Evolutionary conservation across 2,113 vertebrate genomes (phyloP).

Genomic region (Anarhynchus alexandrinus): DNA sequence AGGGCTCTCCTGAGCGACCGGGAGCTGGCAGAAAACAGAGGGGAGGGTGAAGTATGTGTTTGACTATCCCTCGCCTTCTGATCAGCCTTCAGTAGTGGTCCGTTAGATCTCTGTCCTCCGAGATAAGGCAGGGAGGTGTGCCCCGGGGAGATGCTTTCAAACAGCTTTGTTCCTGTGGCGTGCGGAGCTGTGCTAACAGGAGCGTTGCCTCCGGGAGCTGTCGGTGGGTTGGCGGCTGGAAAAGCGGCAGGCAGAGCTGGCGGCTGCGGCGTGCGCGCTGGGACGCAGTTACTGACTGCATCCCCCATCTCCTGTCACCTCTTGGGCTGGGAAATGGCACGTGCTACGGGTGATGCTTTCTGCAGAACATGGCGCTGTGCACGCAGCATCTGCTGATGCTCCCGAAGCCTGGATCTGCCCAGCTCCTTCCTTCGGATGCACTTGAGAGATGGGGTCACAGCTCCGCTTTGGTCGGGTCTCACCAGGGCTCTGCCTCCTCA

Average conservation of each 20-base stretch:
- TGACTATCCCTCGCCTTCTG: neutral
- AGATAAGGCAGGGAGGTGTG: constrained; percentile 18
- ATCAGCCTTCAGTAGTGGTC: constrained; percentile 44
- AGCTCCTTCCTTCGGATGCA: accelerated
- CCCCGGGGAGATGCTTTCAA: neutral
- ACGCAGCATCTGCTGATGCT: neutral
- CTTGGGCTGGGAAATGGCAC: neutral
- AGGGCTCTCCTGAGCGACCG: neutral
- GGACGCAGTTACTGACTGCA: accelerated
- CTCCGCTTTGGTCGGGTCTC: accelerated
- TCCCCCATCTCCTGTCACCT: neutral
- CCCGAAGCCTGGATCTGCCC: neutral
- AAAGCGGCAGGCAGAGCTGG: neutral
- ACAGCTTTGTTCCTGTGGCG: accelerated
- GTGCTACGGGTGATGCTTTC: accelerated
- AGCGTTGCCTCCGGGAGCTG: accelerated
- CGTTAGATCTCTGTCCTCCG: neutral
- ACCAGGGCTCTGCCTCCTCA: accelerated
- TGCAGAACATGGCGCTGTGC: neutral
- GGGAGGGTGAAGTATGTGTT: neutral
- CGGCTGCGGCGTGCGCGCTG: accelerated
- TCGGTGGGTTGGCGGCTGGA: neutral
- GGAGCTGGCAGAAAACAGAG: neutral
- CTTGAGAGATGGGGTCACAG: neutral
- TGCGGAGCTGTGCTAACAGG: neutral